Base-by-base conservation (phyloP, 2,113 vertebrate species). In the Calyptomena viridis region DNA sequence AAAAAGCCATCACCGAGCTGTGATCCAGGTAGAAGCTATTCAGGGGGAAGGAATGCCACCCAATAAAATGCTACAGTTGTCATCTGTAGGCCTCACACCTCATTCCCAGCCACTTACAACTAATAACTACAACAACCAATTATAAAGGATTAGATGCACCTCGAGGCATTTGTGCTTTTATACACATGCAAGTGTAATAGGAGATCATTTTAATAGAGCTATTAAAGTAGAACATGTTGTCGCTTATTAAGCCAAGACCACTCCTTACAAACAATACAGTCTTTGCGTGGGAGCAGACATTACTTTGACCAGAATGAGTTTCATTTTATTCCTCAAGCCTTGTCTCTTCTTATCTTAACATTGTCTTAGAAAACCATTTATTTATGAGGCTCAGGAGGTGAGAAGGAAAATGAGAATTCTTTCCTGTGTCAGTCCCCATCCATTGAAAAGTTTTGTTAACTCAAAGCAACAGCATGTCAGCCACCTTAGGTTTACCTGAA, bases 121-220 rank as follows among this genome's bases (percentile, higher is more conserved):
- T 69, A 94, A 81, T 22, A 84, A 60, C 50, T 72, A 35, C 46
- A 50, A 68, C 67, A 69, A 19, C 13, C 27, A 82, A 52, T 42
- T 93, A 40, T n/a, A 72, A 73, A 88, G 74, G 49, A 91, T 94
- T 85, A 74, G 63, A 87, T 21, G 8, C 19, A 87, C 42, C 74
- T 53, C 2, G 2, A 77, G 71, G 84, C 66, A 74, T 72, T 25
- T 73, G 60, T 84, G 67, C 30, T 80, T 85, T 90, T 64, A 33
- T 59, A 79, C 8, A 95, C 71, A 69, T 46, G 31, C 16, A 67
- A 37, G 27, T 53, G 24, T 44, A 90, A 79, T 17, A 35, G 23
- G 79, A 80, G 52, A 37, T 33, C n/a, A 78, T 96, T 94, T 96
- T 68, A 95, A 77, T 8, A 80, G 74, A 49, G 28, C 33, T 97